These are phyloP conservation scores for Rhysida immarginata DNA, from an alignment of 1,140 invertebrate genomes.

Conservation along the genomic window DNA sequence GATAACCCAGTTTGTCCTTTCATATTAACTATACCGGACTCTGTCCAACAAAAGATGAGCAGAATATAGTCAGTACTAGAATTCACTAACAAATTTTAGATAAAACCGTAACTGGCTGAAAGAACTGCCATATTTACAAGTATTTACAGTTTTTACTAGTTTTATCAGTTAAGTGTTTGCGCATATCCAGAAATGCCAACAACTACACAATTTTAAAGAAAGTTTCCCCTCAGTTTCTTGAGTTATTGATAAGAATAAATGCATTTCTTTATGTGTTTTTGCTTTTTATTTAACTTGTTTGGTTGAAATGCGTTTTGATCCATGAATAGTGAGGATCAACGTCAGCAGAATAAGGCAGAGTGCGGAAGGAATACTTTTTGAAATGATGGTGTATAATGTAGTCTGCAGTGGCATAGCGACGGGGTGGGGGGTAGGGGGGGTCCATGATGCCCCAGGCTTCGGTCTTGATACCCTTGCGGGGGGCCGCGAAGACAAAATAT, in stretches of 20 bases:
- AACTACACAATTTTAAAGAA: neutral
- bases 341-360: neutral
- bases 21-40: too few relatives aligned
- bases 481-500: too few relatives aligned
- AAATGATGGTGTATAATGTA: too few relatives aligned
- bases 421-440: too few relatives aligned
- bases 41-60: too few relatives aligned
- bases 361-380: neutral
- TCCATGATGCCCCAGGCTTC: too few relatives aligned
- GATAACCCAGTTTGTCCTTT: too few relatives aligned
- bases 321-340: neutral
- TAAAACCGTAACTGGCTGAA: neutral
- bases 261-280: neutral
- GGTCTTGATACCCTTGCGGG: too few relatives aligned
- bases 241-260: neutral
- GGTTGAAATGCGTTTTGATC: neutral
- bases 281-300: neutral
- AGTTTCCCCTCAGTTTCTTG: neutral
- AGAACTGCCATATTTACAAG: neutral
- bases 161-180: neutral
- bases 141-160: neutral
- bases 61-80: neutral
- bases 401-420: too few relatives aligned
- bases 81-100: neutral
- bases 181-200: neutral